These are phyloP conservation scores for Dasysyrphus tricinctus DNA, from an alignment of 2,888 invertebrate genomes.

Conservation along the genomic window DNA sequence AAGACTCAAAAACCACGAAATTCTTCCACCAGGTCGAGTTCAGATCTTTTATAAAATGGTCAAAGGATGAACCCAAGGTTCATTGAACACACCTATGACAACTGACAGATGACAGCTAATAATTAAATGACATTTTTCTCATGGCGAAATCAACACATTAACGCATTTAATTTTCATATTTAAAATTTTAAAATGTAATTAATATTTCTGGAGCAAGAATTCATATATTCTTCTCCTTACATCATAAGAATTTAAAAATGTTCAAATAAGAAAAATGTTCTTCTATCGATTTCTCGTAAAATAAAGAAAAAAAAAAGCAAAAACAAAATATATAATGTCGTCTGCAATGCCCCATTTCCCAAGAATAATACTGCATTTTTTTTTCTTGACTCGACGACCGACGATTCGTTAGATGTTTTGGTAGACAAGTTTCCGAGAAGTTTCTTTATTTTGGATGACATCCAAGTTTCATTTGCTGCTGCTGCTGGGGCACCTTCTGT, in stretches of 20 bases:
- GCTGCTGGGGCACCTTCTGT: slow-evolving; percentile 47
- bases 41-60: no score
- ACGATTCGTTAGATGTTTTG: neutral
- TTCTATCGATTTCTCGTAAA: slow-evolving; percentile 9
- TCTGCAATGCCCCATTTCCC: slow-evolving; percentile 30
- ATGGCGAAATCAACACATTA: no score
- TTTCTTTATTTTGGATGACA: slow-evolving; percentile 28
- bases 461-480: slow-evolving; percentile 14
- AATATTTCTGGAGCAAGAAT: neutral
- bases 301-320: neutral
- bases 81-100: no score
- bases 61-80: no score
- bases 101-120: no score
- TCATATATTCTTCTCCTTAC: neutral
- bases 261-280: neutral
- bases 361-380: slow-evolving; percentile 32
- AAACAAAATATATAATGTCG: neutral
- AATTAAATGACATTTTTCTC: no score
- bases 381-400: neutral
- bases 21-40: no score
- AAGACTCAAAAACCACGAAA: no score
- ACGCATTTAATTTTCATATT: no score
- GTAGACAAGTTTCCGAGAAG: slow-evolving; percentile 29
- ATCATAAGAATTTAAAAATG: neutral
- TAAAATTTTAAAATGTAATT: neutral